These are phyloP conservation scores for Epiblema foenella DNA, from an alignment of 2,888 invertebrate species.

Conservation along the genomic window DNA sequence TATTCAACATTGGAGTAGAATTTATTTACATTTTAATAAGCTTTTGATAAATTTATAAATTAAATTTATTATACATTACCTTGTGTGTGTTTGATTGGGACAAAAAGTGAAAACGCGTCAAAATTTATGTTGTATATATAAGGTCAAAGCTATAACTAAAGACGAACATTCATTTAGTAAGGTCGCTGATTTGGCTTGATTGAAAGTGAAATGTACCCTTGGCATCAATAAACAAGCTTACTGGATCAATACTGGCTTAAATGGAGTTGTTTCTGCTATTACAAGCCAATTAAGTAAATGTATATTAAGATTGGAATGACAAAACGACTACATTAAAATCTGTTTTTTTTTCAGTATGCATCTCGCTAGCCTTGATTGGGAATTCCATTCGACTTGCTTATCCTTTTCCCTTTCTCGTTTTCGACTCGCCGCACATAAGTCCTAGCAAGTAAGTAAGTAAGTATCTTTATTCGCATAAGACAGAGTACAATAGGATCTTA, in stretches of 20 bases:
- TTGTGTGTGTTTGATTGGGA: neutral
- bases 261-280: slow-evolving; percentile 1
- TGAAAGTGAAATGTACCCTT: slow-evolving; percentile 27
- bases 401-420: slow-evolving; percentile 31
- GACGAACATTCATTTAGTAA: neutral
- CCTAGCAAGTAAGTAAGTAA: neutral
- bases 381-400: slow-evolving; percentile 18
- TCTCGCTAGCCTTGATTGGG: slow-evolving; percentile 33
- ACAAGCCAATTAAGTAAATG: slow-evolving; percentile 18
- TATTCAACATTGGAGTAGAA: no score
- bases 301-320: slow-evolving; percentile 27
- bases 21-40: no score
- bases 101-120: neutral
- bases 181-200: slow-evolving; percentile 8
- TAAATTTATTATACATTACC: no score
- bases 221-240: slow-evolving; percentile 26
- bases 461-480: no score
- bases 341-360: slow-evolving; percentile 15
- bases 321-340: slow-evolving; percentile 12
- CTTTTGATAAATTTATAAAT: no score
- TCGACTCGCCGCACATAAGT: slow-evolving; percentile 6
- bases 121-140: neutral
- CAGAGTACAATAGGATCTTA: no score
- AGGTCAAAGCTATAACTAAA: neutral
- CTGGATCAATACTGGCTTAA: slow-evolving; percentile 7